Evolutionary conservation across 1,140 invertebrate species (phyloP).

Genomic region (Tachypleus tridentatus): DNA sequence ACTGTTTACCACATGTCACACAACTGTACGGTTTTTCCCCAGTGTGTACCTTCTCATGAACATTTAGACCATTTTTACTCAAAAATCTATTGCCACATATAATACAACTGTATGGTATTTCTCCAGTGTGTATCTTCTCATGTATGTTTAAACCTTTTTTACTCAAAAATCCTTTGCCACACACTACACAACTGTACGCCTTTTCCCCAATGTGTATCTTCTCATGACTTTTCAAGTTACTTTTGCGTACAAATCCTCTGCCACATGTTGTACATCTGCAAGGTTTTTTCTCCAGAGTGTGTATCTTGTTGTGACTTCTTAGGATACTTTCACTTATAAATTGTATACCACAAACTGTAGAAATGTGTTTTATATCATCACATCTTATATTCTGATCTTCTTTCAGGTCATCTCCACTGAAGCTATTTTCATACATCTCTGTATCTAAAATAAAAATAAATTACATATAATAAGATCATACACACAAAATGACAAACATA

Average conservation of each 20-base stretch:
- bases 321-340: no score
- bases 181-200: neutral
- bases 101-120: neutral
- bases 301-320: no score
- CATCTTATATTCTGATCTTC: no score
- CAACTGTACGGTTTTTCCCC: constrained; percentile 9
- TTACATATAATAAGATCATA: no score
- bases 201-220: constrained; percentile 43
- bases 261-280: constrained; percentile 95
- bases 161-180: neutral
- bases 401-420: no score
- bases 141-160: neutral
- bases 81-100: neutral
- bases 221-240: constrained; percentile 92
- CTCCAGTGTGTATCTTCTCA: neutral
- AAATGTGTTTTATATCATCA: no score
- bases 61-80: neutral
- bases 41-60: neutral
- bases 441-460: no score
- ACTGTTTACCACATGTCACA: neutral
- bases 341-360: no score
- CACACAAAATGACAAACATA: no score
- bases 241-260: constrained; percentile 91
- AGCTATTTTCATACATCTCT: no score
- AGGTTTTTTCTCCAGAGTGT: constrained; percentile 33